Percentiles rank a stretch among this genome's conserved stretches.
phyloP scores from a whole-genome alignment of 2,113 vertebrate species.

The Peucedramus taeniatus region DNA sequence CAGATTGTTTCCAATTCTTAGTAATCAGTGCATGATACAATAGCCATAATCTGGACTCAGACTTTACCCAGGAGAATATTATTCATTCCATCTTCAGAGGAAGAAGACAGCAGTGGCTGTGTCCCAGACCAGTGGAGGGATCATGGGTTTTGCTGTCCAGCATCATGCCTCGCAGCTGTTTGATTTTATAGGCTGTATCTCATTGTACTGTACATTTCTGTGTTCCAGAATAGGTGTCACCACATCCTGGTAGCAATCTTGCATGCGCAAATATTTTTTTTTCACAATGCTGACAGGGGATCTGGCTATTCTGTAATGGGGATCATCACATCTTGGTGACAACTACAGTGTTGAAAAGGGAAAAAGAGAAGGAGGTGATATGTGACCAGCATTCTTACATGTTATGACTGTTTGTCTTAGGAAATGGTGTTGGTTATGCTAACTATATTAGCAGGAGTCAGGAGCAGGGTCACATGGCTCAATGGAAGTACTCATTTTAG shows the following conservation, averaged over 20 bases:
- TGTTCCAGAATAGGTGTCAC: background rate
- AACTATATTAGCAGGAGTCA: background rate
- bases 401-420: background rate
- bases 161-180: background rate
- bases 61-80: background rate
- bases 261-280: background rate
- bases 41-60: background rate
- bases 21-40: background rate
- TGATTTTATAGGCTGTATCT: background rate
- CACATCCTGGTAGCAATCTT: background rate
- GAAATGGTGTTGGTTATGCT: background rate
- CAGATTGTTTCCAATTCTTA: background rate
- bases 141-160: background rate
- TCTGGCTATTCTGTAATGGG: background rate
- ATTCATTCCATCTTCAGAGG: background rate
- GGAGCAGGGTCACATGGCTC: background rate
- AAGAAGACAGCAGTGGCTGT: background rate
- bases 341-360: background rate
- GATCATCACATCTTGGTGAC: background rate
- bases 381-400: fast-evolving
- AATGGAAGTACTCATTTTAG: background rate
- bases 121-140: background rate
- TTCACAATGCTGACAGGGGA: background rate
- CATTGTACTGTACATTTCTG: background rate
- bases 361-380: background rate